These are phyloP conservation scores for Enteromius viviparus DNA, from an alignment of 2,797 vertebrate genomes.

Conservation along the genomic window DNA sequence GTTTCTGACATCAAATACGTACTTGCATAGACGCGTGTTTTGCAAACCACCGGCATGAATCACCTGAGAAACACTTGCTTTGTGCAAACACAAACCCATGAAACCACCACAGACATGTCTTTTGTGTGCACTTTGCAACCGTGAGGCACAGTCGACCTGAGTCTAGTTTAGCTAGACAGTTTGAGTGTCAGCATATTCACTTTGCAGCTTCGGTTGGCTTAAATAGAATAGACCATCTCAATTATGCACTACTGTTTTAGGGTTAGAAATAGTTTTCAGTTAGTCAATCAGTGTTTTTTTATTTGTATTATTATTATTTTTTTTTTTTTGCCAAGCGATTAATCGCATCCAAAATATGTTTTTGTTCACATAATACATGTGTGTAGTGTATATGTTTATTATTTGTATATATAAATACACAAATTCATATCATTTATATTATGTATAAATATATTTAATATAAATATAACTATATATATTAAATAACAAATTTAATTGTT, in stretches of 20 bases:
- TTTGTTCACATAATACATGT: too few species aligned
- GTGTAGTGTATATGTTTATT: too few species aligned
- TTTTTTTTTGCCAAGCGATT: too few species aligned
- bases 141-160: not conserved
- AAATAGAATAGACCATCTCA: not conserved
- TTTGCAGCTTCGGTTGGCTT: not conserved
- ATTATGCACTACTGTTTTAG: not conserved
- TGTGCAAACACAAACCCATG: conserved; percentile 26
- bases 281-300: not conserved
- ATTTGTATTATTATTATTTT: too few species aligned
- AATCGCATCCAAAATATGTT: too few species aligned
- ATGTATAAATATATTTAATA: too few species aligned
- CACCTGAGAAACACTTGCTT: conserved; percentile 37
- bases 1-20: not conserved
- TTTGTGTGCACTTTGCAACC: not conserved
- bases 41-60: conserved; percentile 36
- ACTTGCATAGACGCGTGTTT: conserved; percentile 15
- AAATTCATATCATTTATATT: too few species aligned
- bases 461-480: too few species aligned
- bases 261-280: not conserved
- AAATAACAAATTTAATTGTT: too few species aligned
- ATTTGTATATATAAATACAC: too few species aligned
- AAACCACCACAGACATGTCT: conserved; percentile 35
- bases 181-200: not conserved
- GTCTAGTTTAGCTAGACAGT: not conserved